Conservation (phyloP, 2,797 vertebrate genomes). For the Sus cebifrons region DNA sequence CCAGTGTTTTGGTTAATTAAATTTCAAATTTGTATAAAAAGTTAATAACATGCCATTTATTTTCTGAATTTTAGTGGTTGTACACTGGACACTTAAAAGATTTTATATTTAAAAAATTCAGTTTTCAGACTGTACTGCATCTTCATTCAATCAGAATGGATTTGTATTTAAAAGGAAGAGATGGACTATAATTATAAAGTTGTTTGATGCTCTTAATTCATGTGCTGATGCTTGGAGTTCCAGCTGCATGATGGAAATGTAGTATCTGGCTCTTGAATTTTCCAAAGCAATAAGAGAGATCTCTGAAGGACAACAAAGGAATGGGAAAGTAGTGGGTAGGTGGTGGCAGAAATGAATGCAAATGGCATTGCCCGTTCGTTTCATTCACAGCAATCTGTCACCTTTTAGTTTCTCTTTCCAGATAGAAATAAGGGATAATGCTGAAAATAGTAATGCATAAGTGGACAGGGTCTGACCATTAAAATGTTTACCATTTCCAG, state of each 20-base stretch:
- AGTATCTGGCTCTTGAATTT: slow-evolving; percentile 81
- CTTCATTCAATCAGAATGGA: slow-evolving; percentile 83
- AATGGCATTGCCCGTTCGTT: slow-evolving; percentile 85
- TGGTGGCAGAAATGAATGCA: slow-evolving; percentile 85
- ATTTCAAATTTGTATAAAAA: slow-evolving; percentile 77
- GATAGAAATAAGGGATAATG: slow-evolving; percentile 86
- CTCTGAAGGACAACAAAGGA: slow-evolving; percentile 85
- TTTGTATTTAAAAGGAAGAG: slow-evolving; percentile 79
- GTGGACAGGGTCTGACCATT: slow-evolving; percentile 89
- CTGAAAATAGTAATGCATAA: slow-evolving; percentile 87
- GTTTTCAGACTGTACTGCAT: slow-evolving; percentile 73
- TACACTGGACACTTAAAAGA: slow-evolving; percentile 44
- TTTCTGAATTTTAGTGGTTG: slow-evolving; percentile 54
- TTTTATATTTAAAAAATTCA: slow-evolving; percentile 56
- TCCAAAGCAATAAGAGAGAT: slow-evolving; percentile 80
- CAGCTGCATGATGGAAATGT: slow-evolving; percentile 78
- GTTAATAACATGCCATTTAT: slow-evolving; percentile 51
- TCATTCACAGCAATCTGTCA: slow-evolving; percentile 89
- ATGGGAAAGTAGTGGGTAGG: slow-evolving; percentile 75
- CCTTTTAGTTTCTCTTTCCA: slow-evolving; percentile 85
- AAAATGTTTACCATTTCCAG: slow-evolving; percentile 90
- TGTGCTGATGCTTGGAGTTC: slow-evolving; percentile 42
- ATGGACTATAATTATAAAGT: slow-evolving; percentile 75
- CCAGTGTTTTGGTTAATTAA: slow-evolving; percentile 19
- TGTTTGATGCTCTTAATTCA: slow-evolving; percentile 77